Evolutionary conservation across 2,113 vertebrate genomes (phyloP), one percentile per base, ranked within the genome.

Genomic region (Halcyon senegalensis): DNA sequence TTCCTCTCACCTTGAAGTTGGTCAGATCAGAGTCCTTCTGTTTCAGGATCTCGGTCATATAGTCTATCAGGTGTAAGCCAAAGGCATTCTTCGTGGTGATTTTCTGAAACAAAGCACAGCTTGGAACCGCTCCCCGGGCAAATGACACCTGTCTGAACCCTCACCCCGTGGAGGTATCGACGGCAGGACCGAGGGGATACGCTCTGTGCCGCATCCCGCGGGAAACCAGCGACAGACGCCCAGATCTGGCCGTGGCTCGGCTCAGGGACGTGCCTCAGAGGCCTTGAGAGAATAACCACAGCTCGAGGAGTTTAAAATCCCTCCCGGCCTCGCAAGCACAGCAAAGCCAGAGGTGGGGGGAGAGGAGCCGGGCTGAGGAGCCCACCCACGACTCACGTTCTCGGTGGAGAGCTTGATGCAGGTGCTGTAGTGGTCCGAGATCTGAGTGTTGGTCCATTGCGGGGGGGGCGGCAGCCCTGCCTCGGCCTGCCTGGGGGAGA

Each of bases 21-120:
- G 98, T 99, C 50, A 98, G 75, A 87, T 99, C 99, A 0, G 98
- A 98, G 73, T 99, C 98, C 94, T 99, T 99, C 96, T 99, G 97
- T 84, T 99, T 99, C 80, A 99, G 98, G 89, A 99, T 99, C 30
- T 99, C 98, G 3, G 98, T 96, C 99, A 99, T 99, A 60, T 99
- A 99, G 97, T 99, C 99, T 64, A 99, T 99, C 83, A 99, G 97
- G 95, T 99, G 99, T 35, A 99, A 98, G 53, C 99, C 99, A 87
- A 99, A 99, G 17, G 98, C 99, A 69, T 99, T 99, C 97, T 99
- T 99, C 2, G 98, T 99, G 77, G 99, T 99, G 87, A 99, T 99
- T 99, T 99, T 99, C 99, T 99, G 90, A 39, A 97, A 97, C 0
- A 85, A 69, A 97, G 43, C 43, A 89, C n/a, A 95, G 91, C 81